Percentiles rank a stretch among this genome's conserved stretches.
Conservation (phyloP, 2,888 invertebrate species). For the Patella caerulea region DNA sequence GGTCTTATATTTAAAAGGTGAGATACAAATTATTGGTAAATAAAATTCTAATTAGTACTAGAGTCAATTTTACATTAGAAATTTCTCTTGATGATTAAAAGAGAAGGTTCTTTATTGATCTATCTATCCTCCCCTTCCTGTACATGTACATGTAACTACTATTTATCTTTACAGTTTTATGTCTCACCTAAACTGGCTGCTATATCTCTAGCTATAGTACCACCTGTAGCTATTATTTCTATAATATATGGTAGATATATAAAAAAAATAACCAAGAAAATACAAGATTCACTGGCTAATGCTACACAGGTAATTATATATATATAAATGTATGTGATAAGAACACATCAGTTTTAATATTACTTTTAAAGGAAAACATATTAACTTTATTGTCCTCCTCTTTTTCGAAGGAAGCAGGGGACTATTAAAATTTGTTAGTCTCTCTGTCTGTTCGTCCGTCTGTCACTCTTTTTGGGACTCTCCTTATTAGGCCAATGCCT, state of each 20-base stretch:
- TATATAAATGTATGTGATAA: background rate
- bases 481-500: background rate
- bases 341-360: too few relatives aligned
- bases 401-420: too few relatives aligned
- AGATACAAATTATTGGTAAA: too few relatives aligned
- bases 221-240: conserved; percentile 88
- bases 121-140: too few relatives aligned
- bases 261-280: conserved; percentile 84
- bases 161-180: conserved; percentile 79
- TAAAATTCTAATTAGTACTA: too few relatives aligned
- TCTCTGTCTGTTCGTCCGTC: background rate
- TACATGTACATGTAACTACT: too few relatives aligned
- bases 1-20: too few relatives aligned
- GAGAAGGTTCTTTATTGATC: too few relatives aligned
- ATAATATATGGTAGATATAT: conserved; percentile 81
- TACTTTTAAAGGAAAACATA: background rate
- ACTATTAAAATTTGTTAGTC: too few relatives aligned
- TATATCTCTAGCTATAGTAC: conserved; percentile 89
- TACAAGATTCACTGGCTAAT: conserved; percentile 77
- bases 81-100: too few relatives aligned
- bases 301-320: conserved; percentile 76
- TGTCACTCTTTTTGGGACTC: conserved; percentile 16
- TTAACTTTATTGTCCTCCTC: background rate
- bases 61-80: too few relatives aligned
- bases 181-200: conserved; percentile 90